Evolutionary conservation across 2,113 vertebrate genomes (phyloP).

Genomic region (Rhinopomastus cyanomelas): DNA sequence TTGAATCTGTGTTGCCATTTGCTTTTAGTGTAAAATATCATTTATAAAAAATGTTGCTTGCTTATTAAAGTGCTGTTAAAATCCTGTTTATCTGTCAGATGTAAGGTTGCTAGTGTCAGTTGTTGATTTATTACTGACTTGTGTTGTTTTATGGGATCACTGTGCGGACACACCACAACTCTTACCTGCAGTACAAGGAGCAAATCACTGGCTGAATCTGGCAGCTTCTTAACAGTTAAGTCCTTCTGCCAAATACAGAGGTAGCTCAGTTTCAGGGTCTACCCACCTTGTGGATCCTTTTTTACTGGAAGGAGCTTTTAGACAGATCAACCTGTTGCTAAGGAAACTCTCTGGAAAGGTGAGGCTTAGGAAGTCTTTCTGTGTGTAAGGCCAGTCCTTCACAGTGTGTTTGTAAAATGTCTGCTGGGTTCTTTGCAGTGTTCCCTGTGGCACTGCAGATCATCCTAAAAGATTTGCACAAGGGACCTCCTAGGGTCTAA

Average conservation of each 20-base stretch:
- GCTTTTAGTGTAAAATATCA: background rate
- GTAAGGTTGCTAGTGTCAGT: background rate
- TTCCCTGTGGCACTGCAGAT: background rate
- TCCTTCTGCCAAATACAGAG: background rate
- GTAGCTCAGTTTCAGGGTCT: background rate
- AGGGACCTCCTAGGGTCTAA: background rate
- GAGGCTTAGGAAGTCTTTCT: background rate
- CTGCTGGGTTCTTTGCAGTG: background rate
- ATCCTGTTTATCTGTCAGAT: background rate
- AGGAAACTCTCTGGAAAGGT: background rate
- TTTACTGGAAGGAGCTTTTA: background rate
- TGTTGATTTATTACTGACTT: background rate
- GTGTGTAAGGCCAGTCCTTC: background rate
- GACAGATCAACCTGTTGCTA: background rate
- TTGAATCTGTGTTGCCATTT: background rate
- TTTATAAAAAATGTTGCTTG: background rate
- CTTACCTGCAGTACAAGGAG: background rate
- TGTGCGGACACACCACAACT: background rate
- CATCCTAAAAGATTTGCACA: background rate
- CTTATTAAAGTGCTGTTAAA: background rate
- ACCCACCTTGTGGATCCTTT: background rate
- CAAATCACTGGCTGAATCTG: background rate
- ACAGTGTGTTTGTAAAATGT: background rate
- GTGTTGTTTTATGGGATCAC: background rate
- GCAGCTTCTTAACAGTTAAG: background rate